Conservation (phyloP, 1,140 invertebrate species). For the Hyles vespertilio region DNA sequence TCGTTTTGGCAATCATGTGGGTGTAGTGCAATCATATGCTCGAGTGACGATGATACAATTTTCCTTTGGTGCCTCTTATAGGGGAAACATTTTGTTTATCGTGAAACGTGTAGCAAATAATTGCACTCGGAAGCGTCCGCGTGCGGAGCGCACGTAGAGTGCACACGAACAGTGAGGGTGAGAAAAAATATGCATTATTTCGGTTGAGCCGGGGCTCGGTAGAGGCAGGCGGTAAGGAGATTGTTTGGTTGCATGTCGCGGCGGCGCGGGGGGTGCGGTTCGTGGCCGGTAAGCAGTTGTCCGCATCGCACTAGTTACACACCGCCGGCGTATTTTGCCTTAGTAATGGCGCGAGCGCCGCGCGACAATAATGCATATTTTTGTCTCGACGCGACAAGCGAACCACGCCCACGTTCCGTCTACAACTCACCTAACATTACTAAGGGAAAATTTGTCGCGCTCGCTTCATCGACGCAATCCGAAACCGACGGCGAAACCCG, state of each 20-base stretch:
- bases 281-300: slow-evolving; percentile 41
- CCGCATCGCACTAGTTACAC: slow-evolving; percentile 30
- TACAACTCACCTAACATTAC: slow-evolving; percentile 47
- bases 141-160: neutral
- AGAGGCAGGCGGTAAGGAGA: slow-evolving; percentile 20
- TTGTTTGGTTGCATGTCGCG: slow-evolving; percentile 55
- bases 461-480: slow-evolving; percentile 33
- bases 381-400: slow-evolving; percentile 33
- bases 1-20: no score
- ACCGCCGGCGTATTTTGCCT: slow-evolving; percentile 49
- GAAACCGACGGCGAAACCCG: slow-evolving; percentile 14
- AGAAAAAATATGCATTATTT: slow-evolving; percentile 65
- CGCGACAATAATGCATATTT: slow-evolving; percentile 55
- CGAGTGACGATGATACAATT: no score
- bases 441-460: slow-evolving; percentile 65
- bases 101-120: slow-evolving; percentile 4
- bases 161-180: slow-evolving; percentile 16
- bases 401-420: slow-evolving; percentile 9
- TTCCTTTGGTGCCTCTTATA: no score
- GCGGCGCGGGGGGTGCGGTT: slow-evolving; percentile 6
- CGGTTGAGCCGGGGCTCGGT: neutral
- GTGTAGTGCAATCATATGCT: no score
- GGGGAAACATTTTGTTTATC: neutral
- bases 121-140: neutral
- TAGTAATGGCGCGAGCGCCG: slow-evolving; percentile 52